phyloP scores from a whole-genome alignment of 1,140 invertebrate species.

The Acromyrmex charruanus region DNA sequence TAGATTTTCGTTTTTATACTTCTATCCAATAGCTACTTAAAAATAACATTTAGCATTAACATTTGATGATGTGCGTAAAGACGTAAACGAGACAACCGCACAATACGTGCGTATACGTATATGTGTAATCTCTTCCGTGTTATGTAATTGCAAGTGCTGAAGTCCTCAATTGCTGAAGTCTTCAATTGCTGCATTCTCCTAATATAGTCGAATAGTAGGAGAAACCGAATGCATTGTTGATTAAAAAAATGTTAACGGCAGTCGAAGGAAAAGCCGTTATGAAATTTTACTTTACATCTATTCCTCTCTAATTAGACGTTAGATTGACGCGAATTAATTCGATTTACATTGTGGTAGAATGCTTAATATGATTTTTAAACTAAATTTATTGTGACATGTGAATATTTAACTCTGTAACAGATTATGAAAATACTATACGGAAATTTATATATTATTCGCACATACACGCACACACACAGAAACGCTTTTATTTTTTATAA shows the following conservation, averaged over 20 bases:
- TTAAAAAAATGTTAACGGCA: conserved; percentile 17
- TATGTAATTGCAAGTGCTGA: conserved; percentile 42
- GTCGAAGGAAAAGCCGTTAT: not conserved
- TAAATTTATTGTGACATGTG: not conserved
- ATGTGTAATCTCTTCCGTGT: conserved; percentile 44
- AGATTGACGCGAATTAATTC: not conserved
- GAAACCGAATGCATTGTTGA: conserved; percentile 52
- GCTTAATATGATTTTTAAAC: not conserved
- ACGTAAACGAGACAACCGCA: conserved; percentile 3
- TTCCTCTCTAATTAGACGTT: not conserved
- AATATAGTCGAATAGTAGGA: not conserved
- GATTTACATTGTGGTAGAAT: not conserved
- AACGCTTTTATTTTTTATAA: not conserved
- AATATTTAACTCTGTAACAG: not conserved
- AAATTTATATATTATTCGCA: not conserved
- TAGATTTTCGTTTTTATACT: not conserved
- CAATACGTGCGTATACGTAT: not conserved
- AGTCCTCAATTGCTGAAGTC: conserved; percentile 6
- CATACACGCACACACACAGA: not conserved
- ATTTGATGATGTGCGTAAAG: conserved; percentile 5
- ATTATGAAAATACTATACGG: not conserved
- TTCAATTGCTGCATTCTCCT: conserved; percentile 32
- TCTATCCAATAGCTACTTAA: not conserved
- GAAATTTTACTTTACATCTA: conserved; percentile 29
- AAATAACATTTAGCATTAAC: not conserved